Base-by-base conservation (phyloP, 2,113 vertebrate genomes). In the Acrocephalus kingi region DNA sequence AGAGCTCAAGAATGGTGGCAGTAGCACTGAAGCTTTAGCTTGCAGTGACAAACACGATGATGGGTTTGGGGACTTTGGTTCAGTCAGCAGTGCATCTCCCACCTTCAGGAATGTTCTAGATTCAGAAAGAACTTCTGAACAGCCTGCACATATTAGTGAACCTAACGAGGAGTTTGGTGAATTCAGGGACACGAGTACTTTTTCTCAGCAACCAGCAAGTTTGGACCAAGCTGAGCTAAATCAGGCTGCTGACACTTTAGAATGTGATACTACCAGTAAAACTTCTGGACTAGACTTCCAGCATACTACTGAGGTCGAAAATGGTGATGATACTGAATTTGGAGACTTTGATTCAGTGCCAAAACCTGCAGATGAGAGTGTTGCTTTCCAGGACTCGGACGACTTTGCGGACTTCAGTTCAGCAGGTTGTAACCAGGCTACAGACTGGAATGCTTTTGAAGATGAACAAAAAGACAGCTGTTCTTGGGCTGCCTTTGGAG, bases 391-490 rank as follows among this genome's bases (percentile, higher is more conserved):
- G 54, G 98, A 98, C 52, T 98, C 98, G 2, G 99, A 99, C 55
- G 99, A 99, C 96, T 99, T 99, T 98, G 99, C 99, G 0, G 99
- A 99, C 95, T 99, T 99, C 97, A 99, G 99, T 97, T 99, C 99
- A 15, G 99, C 99, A 25, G 97, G 97, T 88, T 97, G 93, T 97
- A 96, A 73, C 43, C 73, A 98, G 80, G 97, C 94, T 71, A 86
- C 89, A 22, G 97, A 95, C 45, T 99, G 99, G 99, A 98, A 97
- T 82, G 98, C 98, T 93, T 99, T 99, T 97, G 98, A 94, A 64
- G 97, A 98, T 76, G 98, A 97, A 37, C 96, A 97, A 69, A 97
- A 96, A 74, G 98, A 97, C 56, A 98, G 89, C 87, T 97, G 96
- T 74, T 97, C 98, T 28, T 99, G 99, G 99, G 98, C 98, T 84